Conservation (phyloP, 1,140 invertebrate species). For the Lineus longissimus region DNA sequence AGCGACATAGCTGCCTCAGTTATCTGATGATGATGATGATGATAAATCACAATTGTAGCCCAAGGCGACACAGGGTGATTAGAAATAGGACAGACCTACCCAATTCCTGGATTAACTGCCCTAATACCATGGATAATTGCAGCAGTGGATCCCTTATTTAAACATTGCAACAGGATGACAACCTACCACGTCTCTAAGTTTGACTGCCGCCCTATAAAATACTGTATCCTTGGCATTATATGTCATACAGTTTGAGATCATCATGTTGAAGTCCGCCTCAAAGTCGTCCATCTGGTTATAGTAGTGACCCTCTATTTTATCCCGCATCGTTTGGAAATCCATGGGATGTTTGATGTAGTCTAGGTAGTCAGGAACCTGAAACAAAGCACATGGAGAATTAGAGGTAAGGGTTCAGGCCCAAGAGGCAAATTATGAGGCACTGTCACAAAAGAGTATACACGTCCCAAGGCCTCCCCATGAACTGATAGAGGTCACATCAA, state of each 20-base stretch:
- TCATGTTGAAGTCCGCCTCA: slow-evolving; percentile 85
- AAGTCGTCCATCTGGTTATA: slow-evolving; percentile 77
- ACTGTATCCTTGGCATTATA: slow-evolving; percentile 92
- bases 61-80: no score
- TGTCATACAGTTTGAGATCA: slow-evolving; percentile 89
- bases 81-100: no score
- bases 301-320: slow-evolving; percentile 70
- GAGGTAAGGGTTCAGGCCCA: background rate
- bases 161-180: background rate
- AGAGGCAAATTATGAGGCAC: slow-evolving; percentile 16
- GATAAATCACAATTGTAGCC: no score
- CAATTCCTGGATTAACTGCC: no score
- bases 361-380: slow-evolving; percentile 82
- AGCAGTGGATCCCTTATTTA: no score
- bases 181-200: slow-evolving; percentile 75
- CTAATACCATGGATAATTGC: no score
- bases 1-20: no score
- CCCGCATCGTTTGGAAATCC: slow-evolving; percentile 90
- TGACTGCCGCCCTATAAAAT: slow-evolving; percentile 75
- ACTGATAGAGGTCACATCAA: no score
- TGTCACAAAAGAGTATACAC: no score
- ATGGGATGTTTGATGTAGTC: slow-evolving; percentile 90
- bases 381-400: no score
- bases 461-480: no score
- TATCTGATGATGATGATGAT: no score